These are phyloP conservation scores for Ceratothoa steindachneri DNA, from an alignment of 2,888 invertebrate genomes.

Conservation along the genomic window DNA sequence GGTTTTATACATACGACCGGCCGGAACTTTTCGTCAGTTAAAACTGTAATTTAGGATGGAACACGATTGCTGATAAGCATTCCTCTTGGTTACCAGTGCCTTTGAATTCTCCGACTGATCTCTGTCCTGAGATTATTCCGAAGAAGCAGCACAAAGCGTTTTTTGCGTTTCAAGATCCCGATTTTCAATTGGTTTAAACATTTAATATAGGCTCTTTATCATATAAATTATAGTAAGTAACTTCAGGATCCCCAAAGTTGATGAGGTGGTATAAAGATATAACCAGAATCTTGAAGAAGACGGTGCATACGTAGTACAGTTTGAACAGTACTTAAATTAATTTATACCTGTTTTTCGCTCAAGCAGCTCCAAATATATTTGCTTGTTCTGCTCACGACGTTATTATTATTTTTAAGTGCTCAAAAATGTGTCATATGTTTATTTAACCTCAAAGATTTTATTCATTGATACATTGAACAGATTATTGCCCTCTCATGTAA, in stretches of 20 bases:
- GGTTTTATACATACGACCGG: background rate
- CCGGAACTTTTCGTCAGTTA: background rate
- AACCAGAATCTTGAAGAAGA: no score
- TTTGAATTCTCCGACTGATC: background rate
- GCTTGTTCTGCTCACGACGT: background rate
- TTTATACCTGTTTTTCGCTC: background rate
- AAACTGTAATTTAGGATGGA: background rate
- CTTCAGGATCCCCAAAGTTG: no score
- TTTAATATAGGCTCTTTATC: no score
- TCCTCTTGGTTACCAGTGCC: background rate
- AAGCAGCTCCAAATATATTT: background rate
- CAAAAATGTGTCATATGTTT: background rate
- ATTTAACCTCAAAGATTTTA: background rate
- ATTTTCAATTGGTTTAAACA: no score
- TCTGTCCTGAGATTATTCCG: no score
- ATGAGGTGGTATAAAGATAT: no score
- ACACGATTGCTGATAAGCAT: background rate
- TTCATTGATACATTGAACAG: no score
- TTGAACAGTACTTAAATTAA: background rate
- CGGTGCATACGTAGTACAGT: no score
- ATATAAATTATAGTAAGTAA: no score
- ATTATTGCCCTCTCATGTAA: no score
- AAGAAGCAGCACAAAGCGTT: no score
- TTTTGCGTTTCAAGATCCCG: no score
- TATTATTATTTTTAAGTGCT: background rate